Percentiles rank a stretch among this genome's conserved stretches.
phyloP scores from a whole-genome alignment of 1,140 invertebrate species.

The Tetraneura akinire region DNA sequence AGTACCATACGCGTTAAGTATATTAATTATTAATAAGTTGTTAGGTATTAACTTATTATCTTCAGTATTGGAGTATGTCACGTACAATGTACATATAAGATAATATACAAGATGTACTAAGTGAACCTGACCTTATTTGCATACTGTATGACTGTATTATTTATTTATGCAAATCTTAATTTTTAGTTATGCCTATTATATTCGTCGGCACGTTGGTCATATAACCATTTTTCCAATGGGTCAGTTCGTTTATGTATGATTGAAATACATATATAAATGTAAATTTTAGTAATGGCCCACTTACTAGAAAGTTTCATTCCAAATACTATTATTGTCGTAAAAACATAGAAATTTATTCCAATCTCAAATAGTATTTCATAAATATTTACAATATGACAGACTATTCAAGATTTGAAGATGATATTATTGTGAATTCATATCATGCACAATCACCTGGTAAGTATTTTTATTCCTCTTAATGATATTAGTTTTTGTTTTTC shows the following conservation, averaged over 20 bases:
- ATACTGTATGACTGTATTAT: background rate
- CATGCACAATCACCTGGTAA: slow-evolving; percentile 44
- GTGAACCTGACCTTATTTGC: background rate
- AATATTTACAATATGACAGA: slow-evolving; percentile 25
- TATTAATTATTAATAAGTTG: background rate
- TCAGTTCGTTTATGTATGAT: background rate
- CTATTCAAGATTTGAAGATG: slow-evolving; percentile 50
- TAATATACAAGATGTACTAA: background rate
- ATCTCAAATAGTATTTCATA: background rate
- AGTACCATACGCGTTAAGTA: too few relatives aligned
- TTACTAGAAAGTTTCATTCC: background rate
- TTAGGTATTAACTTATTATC: background rate
- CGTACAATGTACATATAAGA: background rate
- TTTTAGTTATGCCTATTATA: background rate
- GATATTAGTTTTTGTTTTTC: background rate
- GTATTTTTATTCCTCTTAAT: background rate
- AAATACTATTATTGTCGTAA: background rate
- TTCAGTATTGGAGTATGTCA: background rate
- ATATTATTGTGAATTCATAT: slow-evolving; percentile 46
- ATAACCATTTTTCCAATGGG: slow-evolving; percentile 3
- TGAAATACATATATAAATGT: background rate
- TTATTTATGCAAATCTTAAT: slow-evolving; percentile 22
- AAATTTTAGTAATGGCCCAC: background rate
- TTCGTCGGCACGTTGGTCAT: background rate
- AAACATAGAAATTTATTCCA: background rate